Evolutionary conservation across 2,113 vertebrate genomes (phyloP), one percentile per base, ranked within the genome.

Genomic region (Synodontis membranacea): DNA sequence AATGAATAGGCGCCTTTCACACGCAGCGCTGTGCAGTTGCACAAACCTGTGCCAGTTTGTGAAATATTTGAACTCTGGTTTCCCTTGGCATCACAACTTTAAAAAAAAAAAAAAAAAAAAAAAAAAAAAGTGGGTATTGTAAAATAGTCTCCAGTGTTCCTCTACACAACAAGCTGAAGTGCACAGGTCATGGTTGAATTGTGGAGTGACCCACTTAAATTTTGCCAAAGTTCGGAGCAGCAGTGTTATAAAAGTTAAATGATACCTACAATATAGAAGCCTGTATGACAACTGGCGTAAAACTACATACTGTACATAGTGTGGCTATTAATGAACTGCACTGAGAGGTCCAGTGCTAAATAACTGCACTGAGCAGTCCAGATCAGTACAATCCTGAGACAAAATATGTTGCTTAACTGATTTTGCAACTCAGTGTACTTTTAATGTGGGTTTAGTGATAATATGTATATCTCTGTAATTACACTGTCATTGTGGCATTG

Each of bases 1-100:
- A 4, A 74, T 78, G 58, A 75, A 88, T 54, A 64, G 70, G 66
- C 42, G 12, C 28, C 34, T 72, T 60, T 86, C 52, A 82, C 79
- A 64, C 42, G 44, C 12, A 19, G 82, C 21, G 3, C 42, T 48
- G 79, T 42, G 56, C 42, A 54, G 46, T 62, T 72, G 39, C 52
- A 74, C 37, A 52, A 62, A 66, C 34, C 56, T 86, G 62, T 76
- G 31, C 52, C 54, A 44, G 74, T 58, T 48, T 84, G 60, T 62
- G 58, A 60, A 74, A 62, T 64, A 25, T 52, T 14, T 79, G 39
- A 83, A 50, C 17, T 56, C 60, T 60, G 28, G 25, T 75, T 87
- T 84, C 84, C 82, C 56, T 23, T 42, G 90, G 68, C 85, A 74
- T 70, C 31, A 70, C 3, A 0, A 70, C 6, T 10, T 28, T 28